Conservation (phyloP, 2,797 vertebrate species). For the Rhincodon typus region DNA sequence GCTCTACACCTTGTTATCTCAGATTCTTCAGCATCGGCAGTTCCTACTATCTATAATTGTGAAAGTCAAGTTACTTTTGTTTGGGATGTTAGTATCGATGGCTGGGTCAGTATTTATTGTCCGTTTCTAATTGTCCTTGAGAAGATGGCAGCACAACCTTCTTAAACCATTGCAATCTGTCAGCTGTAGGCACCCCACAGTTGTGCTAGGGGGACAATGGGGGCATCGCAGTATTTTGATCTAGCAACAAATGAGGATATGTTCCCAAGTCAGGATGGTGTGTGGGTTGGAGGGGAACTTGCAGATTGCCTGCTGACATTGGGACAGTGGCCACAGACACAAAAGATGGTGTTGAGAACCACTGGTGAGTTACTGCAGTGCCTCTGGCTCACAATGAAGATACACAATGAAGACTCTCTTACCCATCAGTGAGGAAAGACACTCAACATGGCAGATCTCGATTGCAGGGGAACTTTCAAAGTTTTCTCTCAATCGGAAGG, state of each 20-base stretch:
- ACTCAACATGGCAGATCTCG: not conserved
- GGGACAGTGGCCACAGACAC: too few relatives aligned
- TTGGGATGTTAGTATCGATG: not conserved
- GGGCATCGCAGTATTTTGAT: not conserved
- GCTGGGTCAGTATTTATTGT: not conserved
- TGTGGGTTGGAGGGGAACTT: not conserved
- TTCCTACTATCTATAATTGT: not conserved
- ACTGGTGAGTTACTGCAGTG: not conserved
- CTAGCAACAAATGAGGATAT: not conserved
- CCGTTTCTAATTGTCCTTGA: not conserved
- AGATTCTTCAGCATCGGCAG: too few relatives aligned
- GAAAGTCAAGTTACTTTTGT: too few relatives aligned
- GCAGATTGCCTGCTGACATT: not conserved
- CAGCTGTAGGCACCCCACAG: not conserved
- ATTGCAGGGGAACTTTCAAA: not conserved
- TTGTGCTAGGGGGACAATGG: too few relatives aligned
- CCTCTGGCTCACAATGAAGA: not conserved
- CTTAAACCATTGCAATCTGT: not conserved
- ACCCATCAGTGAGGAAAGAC: not conserved
- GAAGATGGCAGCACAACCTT: not conserved
- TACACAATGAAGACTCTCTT: not conserved
- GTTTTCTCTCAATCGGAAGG: not conserved
- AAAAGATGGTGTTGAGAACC: not conserved
- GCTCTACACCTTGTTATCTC: too few relatives aligned
- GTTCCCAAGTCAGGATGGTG: not conserved